These are phyloP conservation scores for Oegoconia quadripuncta DNA, from an alignment of 2,888 invertebrate genomes.

Conservation along the genomic window DNA sequence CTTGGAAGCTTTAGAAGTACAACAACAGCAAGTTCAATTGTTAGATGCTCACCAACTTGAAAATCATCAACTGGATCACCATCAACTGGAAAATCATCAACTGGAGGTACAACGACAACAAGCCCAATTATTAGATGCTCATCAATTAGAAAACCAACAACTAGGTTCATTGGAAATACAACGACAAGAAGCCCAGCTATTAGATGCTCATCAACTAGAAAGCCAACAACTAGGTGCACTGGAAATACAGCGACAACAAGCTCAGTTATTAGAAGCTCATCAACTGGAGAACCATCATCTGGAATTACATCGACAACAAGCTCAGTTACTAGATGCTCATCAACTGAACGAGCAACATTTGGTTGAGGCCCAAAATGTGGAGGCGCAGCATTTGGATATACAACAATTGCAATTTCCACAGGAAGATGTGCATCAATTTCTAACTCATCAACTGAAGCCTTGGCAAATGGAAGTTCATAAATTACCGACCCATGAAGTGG, in stretches of 20 bases:
- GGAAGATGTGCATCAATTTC: background rate
- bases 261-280: background rate
- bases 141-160: constrained; percentile 7
- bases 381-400: background rate
- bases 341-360: background rate
- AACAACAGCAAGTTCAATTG: constrained; percentile 3
- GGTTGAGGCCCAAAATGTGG: background rate
- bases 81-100: constrained; percentile 5
- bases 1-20: background rate
- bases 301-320: background rate
- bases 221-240: background rate
- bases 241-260: background rate
- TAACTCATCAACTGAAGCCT: background rate
- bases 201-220: constrained; percentile 3
- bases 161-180: constrained; percentile 8
- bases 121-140: constrained; percentile 9
- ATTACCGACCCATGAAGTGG: background rate
- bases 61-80: too few relatives aligned
- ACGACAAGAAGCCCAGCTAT: background rate
- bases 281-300: background rate
- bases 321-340: background rate
- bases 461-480: background rate
- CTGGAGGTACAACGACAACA: constrained; percentile 5
- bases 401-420: background rate
- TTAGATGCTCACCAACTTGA: constrained; percentile 2